Base-by-base conservation (phyloP, 2,888 invertebrate genomes). In the Drosophila melanosoma region DNA sequence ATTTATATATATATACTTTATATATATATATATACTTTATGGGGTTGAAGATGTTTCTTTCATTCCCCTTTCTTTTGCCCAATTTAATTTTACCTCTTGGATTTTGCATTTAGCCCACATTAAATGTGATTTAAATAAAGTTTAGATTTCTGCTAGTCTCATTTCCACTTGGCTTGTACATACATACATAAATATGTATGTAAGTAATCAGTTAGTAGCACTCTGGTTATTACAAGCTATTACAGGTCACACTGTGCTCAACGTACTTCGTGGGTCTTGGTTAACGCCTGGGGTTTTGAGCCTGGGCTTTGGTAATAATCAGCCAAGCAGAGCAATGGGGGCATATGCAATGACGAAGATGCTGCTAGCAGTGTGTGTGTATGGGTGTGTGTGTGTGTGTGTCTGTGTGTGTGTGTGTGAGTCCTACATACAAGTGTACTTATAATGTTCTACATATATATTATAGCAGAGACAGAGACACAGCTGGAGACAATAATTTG, bases 401-500 rank as follows among this genome's bases (percentile, higher is more conserved):
- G 12, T 54, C 26, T 20, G 8, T 8, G 6, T 23, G 23, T 45
- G 4, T 36, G 29, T 32, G 23, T 17, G n/a, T 57, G 29, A 6
- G 12, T 29, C 3, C 11, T 12, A 48, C 8, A 38, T 17, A 49
- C 36, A 52, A 36, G 29, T 17, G 45, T 20, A 66, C 69, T 63
- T 48, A 48, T 12, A 48, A 33, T 51, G 35, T 40, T 57, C 38
- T 29, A 45, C 66, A 72, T 64, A 57, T 64, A 57, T 23, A 64
- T 63, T 57, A 51, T 29, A 52, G 42, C 36, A 48, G 23, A 23
- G 23, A 59, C 29, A 40, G 52, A 23, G 29, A 51, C 45, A 29
- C 40, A 59, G 69, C 42, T 51, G 58, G 52, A 66, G 57, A 71
- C 67, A 74, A 74, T 64, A 61, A 78, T 78, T 78, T 78, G 77